These are phyloP conservation scores for Miichthys miiuy DNA, from an alignment of 2,797 vertebrate genomes.

Conservation along the genomic window DNA sequence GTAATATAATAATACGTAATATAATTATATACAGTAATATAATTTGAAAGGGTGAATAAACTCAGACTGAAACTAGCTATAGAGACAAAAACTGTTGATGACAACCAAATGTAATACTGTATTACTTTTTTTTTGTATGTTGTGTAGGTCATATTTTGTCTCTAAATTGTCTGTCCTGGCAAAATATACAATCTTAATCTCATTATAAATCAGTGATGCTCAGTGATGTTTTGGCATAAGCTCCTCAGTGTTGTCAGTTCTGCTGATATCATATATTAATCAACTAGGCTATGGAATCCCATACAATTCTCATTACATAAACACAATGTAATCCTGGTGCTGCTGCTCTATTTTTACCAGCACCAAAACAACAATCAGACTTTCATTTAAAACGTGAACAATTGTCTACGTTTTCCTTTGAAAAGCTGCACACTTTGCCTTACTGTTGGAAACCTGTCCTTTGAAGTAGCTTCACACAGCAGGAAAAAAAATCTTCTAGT, in stretches of 20 bases:
- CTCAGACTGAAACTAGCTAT: no score
- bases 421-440: constrained; percentile 19
- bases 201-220: not conserved
- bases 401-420: constrained; percentile 6
- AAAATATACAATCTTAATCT: not conserved
- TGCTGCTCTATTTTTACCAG: constrained; percentile 14
- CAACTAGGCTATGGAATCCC: constrained; percentile 19
- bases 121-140: no score
- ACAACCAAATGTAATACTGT: no score
- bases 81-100: no score
- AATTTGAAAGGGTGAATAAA: no score
- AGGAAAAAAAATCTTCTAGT: constrained; percentile 17
- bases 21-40: no score
- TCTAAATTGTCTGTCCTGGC: not conserved
- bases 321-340: constrained; percentile 9
- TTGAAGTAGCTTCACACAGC: constrained; percentile 57
- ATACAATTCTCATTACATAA: constrained; percentile 13
- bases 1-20: no score
- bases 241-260: constrained; percentile 9
- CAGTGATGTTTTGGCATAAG: constrained; percentile 4
- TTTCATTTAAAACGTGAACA: not conserved
- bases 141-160: not conserved
- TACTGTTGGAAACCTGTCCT: constrained; percentile 44
- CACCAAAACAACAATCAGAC: constrained; percentile 6
- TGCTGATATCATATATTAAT: constrained; percentile 26